These are phyloP conservation scores for Odontocolon sp. DNA, from an alignment of 2,888 invertebrate genomes.

Conservation along the genomic window DNA sequence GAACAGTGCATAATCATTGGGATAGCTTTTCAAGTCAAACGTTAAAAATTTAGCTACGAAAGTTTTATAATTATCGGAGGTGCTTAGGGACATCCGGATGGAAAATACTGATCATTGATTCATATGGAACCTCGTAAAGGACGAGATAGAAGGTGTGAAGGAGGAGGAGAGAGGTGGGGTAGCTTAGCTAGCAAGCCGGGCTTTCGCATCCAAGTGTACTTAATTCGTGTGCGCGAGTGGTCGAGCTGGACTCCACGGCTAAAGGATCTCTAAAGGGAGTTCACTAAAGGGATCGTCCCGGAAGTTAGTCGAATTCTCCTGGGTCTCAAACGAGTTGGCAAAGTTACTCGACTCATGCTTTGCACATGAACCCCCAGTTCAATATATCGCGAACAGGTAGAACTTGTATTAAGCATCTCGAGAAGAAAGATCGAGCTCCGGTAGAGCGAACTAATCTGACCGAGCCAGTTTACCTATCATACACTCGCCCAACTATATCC, in stretches of 20 bases:
- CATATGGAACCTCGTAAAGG: too few species aligned
- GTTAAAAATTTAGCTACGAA: neutral
- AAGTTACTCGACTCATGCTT: constrained; percentile 7
- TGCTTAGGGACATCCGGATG: neutral
- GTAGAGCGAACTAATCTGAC: constrained; percentile 1
- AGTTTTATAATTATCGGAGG: constrained; percentile 29
- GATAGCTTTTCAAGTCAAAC: too few species aligned
- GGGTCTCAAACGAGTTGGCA: neutral
- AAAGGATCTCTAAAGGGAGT: neutral
- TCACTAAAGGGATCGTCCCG: too few species aligned
- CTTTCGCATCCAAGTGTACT: constrained; percentile 15
- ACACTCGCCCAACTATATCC: constrained; percentile 51
- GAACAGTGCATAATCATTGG: too few species aligned
- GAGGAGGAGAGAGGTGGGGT: neutral
- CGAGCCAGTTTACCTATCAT: neutral
- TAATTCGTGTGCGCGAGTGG: constrained; percentile 5
- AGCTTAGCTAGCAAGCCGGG: neutral
- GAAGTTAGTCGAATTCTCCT: constrained; percentile 18
- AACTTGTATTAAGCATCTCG: constrained; percentile 66
- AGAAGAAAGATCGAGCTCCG: constrained; percentile 15
- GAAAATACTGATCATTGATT: constrained; percentile 27
- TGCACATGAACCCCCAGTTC: constrained; percentile 39
- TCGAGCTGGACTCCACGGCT: neutral
- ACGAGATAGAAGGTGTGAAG: too few species aligned
- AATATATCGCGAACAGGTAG: constrained; percentile 59